phyloP scores from a whole-genome alignment of 2,797 vertebrate species.

The Mionectes olivaceus region DNA sequence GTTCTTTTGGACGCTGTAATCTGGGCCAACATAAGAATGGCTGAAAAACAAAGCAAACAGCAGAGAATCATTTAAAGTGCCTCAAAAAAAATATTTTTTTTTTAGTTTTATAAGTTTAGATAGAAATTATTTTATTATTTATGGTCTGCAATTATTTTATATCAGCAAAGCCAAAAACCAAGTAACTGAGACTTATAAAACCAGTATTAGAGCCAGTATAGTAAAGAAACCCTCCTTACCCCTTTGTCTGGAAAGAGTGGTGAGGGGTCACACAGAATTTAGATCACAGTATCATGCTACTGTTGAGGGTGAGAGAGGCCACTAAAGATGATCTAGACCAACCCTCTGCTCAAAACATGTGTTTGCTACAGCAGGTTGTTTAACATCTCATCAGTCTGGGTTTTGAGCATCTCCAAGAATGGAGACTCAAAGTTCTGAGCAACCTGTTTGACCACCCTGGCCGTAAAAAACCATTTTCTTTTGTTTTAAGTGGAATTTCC shows the following conservation, averaged over 20 bases:
- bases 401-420: background rate
- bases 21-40: constrained; percentile 94
- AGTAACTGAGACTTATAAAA: background rate
- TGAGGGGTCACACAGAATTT: background rate
- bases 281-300: background rate
- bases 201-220: background rate
- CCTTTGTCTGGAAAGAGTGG: background rate
- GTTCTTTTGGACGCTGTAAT: constrained; percentile 92
- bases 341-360: background rate
- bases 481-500: background rate
- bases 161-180: background rate
- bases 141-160: background rate
- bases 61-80: background rate
- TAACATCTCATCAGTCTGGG: background rate
- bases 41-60: constrained; percentile 75
- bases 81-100: background rate
- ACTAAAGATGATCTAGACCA: background rate
- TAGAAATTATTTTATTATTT: background rate
- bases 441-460: background rate
- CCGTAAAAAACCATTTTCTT: background rate
- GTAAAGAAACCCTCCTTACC: background rate
- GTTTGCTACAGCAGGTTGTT: background rate
- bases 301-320: background rate
- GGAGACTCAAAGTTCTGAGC: background rate
- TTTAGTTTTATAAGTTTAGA: background rate